Evolutionary conservation across 1,140 invertebrate genomes (phyloP), one percentile per base, ranked within the genome.

Genomic region (Drosophila sp.): DNA sequence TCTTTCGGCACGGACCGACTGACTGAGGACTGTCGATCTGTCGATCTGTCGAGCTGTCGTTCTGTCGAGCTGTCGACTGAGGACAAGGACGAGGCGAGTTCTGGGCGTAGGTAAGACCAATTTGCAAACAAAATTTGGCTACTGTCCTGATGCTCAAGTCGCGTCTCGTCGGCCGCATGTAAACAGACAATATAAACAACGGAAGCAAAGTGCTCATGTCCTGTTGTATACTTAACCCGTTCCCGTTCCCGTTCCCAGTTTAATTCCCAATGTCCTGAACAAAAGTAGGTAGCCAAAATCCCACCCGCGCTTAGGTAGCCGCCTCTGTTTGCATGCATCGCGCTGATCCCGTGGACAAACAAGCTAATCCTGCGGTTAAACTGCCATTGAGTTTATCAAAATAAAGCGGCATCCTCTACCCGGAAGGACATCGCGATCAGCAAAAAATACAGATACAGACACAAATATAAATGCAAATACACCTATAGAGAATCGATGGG

Each of bases 281-380:
- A 21, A 8, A 5, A 8, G 2, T 51, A 65, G 69, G 65, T 72
- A 76, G 63, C 14, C 16, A 8, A 46, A 46, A 25, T 14, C 21
- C 34, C 25, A 32, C 53, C 34, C 45, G 14, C 40, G 38, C 46
- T 45, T 45, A 46, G 79, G 61, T 69, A 76, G 73, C 40, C 29
- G 36, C 66, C 50, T 51, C 57, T 89, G 84, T 89, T 89, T 89
- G 84, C 80, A 78, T 70, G 77, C 64, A 54, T 38, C 54, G 84
- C 77, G 74, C 69, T 89, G 84, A 89, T 89, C 84, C 80, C 77
- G 67, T 83, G 73, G 54, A 79, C 84, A 90, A 89, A 89, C 86
- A 89, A 73, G 86, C 86, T 89, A 90, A 89, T 89, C 87, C 86
- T 89, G 86, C 80, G 86, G 86, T 89, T 89, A 89, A 89, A 90